Conservation (phyloP, 2,888 invertebrate species). For the Koerneria pararmatus region DNA sequence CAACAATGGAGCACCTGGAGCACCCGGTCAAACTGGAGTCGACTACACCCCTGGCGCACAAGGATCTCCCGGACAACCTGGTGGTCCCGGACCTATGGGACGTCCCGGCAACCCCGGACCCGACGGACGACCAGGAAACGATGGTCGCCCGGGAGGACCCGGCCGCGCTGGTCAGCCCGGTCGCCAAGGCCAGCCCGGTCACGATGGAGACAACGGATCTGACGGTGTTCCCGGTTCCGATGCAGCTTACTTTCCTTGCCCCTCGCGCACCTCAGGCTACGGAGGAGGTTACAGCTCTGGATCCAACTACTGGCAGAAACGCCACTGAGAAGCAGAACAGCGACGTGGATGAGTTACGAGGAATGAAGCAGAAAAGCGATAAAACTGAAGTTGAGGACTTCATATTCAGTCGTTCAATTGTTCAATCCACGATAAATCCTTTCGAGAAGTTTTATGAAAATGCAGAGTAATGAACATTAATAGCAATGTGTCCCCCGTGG, state of each 20-base stretch:
- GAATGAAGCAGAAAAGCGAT: too few species aligned
- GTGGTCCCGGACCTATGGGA: slow-evolving; percentile 31
- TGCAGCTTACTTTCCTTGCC: slow-evolving; percentile 24
- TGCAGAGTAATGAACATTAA: too few species aligned
- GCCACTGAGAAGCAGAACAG: too few species aligned
- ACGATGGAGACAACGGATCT: slow-evolving; percentile 37
- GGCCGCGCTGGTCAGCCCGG: slow-evolving; percentile 38
- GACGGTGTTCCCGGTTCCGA: slow-evolving; percentile 23
- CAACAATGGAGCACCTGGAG: slow-evolving; percentile 35
- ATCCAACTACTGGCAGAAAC: too few species aligned
- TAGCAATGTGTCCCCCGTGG: too few species aligned
- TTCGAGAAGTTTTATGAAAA: too few species aligned
- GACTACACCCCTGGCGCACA: slow-evolving; percentile 39
- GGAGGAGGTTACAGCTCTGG: slow-evolving; percentile 12
- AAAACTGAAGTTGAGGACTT: too few species aligned
- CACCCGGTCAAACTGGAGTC: slow-evolving; percentile 36
- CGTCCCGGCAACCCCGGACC: slow-evolving; percentile 26
- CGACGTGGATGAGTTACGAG: too few species aligned
- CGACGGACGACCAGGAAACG: slow-evolving; percentile 26
- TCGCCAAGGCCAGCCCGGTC: slow-evolving; percentile 38
- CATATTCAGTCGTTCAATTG: too few species aligned
- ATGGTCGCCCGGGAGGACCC: slow-evolving; percentile 28
- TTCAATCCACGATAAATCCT: too few species aligned
- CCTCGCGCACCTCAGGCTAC: slow-evolving; percentile 15
- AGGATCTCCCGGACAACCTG: slow-evolving; percentile 36